Percentiles rank a stretch among this genome's conserved stretches.
phyloP scores from a whole-genome alignment of 2,113 vertebrate species.

The Jaculus jaculus region DNA sequence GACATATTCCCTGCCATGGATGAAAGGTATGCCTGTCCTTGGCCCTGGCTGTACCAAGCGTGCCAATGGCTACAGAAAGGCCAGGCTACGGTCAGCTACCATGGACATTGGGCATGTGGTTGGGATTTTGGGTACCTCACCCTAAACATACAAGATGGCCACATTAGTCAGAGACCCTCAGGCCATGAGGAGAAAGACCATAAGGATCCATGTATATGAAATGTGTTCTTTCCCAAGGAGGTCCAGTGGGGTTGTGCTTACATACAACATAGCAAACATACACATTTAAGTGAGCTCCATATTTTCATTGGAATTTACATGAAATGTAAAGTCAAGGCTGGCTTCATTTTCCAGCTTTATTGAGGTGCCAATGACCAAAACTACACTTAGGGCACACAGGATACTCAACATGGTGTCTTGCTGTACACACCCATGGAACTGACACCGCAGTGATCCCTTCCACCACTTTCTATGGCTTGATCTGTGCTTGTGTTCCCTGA shows the following conservation, averaged over 20 bases:
- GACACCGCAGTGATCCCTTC: not conserved
- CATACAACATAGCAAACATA: not conserved
- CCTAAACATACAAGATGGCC: too few species aligned
- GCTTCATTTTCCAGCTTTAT: not conserved
- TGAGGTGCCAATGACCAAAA: not conserved
- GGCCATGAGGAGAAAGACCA: too few species aligned
- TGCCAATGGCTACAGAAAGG: rapidly evolving
- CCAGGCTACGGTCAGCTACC: too few species aligned
- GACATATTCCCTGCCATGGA: too few species aligned
- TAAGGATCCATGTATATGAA: not conserved
- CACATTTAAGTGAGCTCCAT: not conserved
- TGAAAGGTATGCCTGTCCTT: rapidly evolving
- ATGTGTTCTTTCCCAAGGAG: not conserved
- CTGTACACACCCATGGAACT: not conserved
- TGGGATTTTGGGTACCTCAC: not conserved
- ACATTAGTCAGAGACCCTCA: not conserved
- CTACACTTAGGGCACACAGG: not conserved
- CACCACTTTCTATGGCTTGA: not conserved
- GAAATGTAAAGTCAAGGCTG: not conserved
- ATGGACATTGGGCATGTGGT: not conserved
- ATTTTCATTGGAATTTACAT: not conserved
- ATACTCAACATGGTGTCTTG: not conserved
- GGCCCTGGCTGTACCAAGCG: not conserved
- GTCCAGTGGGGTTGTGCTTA: not conserved
- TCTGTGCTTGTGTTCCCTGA: not conserved